Evolutionary conservation across 2,113 vertebrate genomes (phyloP).

Genomic region (Nannospalax galili): DNA sequence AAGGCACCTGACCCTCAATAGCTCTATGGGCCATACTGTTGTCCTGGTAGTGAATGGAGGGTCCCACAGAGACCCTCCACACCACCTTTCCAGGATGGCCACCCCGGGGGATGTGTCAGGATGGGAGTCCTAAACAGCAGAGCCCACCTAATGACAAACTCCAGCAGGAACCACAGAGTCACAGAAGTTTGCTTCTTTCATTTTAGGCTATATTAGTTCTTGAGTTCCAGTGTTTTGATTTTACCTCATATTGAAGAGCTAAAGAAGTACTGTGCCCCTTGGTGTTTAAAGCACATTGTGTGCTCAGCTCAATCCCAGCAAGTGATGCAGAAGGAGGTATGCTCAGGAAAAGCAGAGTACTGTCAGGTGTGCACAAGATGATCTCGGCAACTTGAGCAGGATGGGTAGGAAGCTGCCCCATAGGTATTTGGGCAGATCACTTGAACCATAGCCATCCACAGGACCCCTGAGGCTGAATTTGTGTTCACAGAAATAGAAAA

Average conservation of each 20-base stretch:
- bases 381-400: not conserved
- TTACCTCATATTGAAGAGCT: not conserved
- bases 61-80: not conserved
- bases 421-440: not conserved
- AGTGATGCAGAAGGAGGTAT: not conserved
- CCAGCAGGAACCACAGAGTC: not conserved
- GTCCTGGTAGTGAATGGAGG: no score
- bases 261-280: no score
- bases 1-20: not conserved
- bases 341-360: no score
- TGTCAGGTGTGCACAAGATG: fast-evolving
- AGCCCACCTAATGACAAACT: not conserved
- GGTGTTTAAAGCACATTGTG: not conserved
- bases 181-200: not conserved
- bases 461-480: not conserved
- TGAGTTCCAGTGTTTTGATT: not conserved
- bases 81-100: not conserved
- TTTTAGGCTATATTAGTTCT: not conserved
- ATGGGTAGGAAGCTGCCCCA: not conserved
- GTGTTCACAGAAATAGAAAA: not conserved
- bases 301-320: not conserved
- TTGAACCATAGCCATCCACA: not conserved
- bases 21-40: fast-evolving
- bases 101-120: not conserved
- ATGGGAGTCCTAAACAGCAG: not conserved